Percentiles rank a stretch among this genome's conserved stretches.
Evolutionary conservation across 1,140 invertebrate species (phyloP).

Genomic region (Physella acuta): DNA sequence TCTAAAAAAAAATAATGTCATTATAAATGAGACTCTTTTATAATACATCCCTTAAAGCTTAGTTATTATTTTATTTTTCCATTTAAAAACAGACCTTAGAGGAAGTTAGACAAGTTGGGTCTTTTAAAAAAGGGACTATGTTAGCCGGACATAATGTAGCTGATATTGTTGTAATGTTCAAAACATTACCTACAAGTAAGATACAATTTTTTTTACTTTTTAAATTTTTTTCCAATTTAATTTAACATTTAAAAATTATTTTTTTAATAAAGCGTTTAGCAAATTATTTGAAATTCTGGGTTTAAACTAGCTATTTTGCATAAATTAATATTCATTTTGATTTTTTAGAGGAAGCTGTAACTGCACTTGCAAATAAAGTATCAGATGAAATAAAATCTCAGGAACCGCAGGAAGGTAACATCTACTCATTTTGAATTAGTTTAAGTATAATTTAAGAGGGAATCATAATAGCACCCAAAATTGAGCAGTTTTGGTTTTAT

Average conservation of each 20-base stretch:
- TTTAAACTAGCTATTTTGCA: too few relatives aligned
- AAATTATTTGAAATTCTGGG: too few relatives aligned
- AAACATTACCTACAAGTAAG: conserved; percentile 87
- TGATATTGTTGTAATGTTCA: conserved; percentile 96
- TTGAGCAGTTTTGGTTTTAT: too few relatives aligned
- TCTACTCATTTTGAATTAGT: too few relatives aligned
- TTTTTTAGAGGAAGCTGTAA: conserved; percentile 78
- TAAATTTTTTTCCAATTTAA: neutral
- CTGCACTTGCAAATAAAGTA: conserved; percentile 86
- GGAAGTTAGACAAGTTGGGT: conserved; percentile 92
- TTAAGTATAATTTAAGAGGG: too few relatives aligned
- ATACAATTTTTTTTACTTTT: neutral
- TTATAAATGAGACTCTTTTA: too few relatives aligned
- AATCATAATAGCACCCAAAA: too few relatives aligned
- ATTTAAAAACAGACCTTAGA: conserved; percentile 82
- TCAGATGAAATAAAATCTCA: conserved; percentile 75
- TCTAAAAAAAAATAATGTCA: too few relatives aligned
- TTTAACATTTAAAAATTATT: neutral
- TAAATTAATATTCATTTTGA: conserved; percentile 1
- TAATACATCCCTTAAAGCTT: too few relatives aligned
- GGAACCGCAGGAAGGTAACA: conserved; percentile 64
- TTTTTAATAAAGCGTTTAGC: neutral
- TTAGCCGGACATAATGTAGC: conserved; percentile 91
- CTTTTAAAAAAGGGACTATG: conserved; percentile 98
- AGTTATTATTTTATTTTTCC: conserved; percentile 17